Base-by-base conservation (phyloP, 1,140 invertebrate genomes). In the Zeugodacus cucurbitae region DNA sequence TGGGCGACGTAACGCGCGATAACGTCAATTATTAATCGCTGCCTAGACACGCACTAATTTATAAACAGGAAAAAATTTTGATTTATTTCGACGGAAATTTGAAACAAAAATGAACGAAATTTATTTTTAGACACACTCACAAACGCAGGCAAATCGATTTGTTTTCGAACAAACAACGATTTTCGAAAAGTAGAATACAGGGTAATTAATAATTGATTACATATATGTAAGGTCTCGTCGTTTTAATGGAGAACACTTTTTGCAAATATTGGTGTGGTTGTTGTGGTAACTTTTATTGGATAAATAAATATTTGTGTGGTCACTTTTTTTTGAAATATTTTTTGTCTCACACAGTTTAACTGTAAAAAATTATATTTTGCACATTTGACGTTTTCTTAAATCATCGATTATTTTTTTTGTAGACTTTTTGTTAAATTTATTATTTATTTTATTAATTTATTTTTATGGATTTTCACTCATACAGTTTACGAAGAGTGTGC, bases 11-110 rank as follows among this genome's bases (percentile, higher is more conserved):
- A 74, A 74, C 70, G 70, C 70, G 70, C 70, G 37, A n/a, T 37
- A 41, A 41, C 70, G 70, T 74, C 70, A 26, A 48, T 48, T 82
- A 17, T 82, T 29, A 48, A 14, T 82, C n/a, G 41, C 74, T 82
- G 34, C 41, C 44, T 82, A 48, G 74, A 82, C 74, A 82, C 74
- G 41, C 74, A 82, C 74, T 48, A 82, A 82, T 82, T 82, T 82
- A 82, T 82, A 54, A 82, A 82, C 74, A 44, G 34, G n/a, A 82
- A 82, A 62, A 82, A 82, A 82, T 54, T 82, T 82, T 82, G 74
- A 82, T 48, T 48, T 54, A 74, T 14, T 82, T 29, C 74, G 48
- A 82, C 74, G 74, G 41, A 82, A 82, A 82, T 48, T 82, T 48
- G 20, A 82, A 82, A 82, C 74, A 82, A 82, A 82, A 82, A 82